Percentiles rank a stretch among this genome's conserved stretches.
These are phyloP conservation scores for Acholoe squamosa DNA, from an alignment of 2,888 invertebrate species.

Conservation along the genomic window DNA sequence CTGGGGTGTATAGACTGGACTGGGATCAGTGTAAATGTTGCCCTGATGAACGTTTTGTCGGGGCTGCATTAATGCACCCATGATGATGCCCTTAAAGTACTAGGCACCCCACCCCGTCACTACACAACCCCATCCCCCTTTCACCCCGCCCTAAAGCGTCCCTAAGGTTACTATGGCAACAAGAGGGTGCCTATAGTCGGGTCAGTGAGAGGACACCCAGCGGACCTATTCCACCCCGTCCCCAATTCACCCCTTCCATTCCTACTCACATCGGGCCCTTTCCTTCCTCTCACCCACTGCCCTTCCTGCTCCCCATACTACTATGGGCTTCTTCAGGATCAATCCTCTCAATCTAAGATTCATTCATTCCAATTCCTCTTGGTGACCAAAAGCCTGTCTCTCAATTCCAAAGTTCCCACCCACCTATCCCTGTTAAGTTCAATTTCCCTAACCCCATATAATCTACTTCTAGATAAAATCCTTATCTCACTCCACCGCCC, in stretches of 20 bases:
- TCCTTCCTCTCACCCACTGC: not conserved
- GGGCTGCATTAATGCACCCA: too few relatives aligned
- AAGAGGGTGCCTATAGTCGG: not conserved
- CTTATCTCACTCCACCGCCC: too few relatives aligned
- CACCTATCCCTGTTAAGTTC: not conserved
- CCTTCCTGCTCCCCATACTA: not conserved
- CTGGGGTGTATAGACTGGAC: too few relatives aligned
- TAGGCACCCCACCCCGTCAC: too few relatives aligned
- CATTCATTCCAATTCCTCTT: not conserved
- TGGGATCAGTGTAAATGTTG: too few relatives aligned
- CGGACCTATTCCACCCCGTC: not conserved
- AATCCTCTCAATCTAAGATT: not conserved
- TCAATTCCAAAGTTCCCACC: not conserved
- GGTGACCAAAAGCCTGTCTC: not conserved
- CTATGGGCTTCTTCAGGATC: not conserved
- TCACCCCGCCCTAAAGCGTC: not conserved
- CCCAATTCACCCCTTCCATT: not conserved
- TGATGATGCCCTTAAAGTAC: too few relatives aligned
- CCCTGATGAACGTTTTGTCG: too few relatives aligned
- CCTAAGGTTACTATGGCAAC: not conserved
- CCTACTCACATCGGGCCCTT: not conserved
- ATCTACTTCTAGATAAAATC: too few relatives aligned
- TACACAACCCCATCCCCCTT: too few relatives aligned
- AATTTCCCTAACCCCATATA: too few relatives aligned
- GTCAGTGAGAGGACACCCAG: constrained; percentile 14